Base-by-base conservation (phyloP, 2,888 invertebrate genomes). In the Eupeodes luniger region DNA sequence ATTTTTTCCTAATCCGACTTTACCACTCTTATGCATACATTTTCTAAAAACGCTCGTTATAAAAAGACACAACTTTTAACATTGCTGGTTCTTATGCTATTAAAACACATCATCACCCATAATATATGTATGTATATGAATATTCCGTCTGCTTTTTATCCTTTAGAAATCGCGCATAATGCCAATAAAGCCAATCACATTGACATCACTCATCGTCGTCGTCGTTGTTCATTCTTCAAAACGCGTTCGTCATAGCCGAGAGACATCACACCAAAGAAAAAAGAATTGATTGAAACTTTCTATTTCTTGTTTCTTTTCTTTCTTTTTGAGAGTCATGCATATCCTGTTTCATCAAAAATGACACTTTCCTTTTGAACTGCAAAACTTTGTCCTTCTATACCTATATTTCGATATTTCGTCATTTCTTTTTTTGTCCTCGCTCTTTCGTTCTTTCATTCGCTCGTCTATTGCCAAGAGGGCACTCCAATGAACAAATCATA, bases 321-420 rank as follows among this genome's bases (percentile, higher is more conserved):
- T 53, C 19, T 12, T 40, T 55, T 5, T 44, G 5, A 11, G 16
- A 62, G 44, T 12, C 40, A 34, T 67, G 75, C 62, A 49, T 19
- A 76, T 34, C 53, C 47, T 69, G 62, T 40, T 40, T 40, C 14
- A 67, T 76, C 76, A 57, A 55, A 82, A 78, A 64, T 67, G 64
- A 78, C 57, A 72, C 78, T 57, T 61, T 77, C 16, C 49, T 64
- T 62, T 70, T 77, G 66, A 66, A 47, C 57, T 49, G 69, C 19
- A 44, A 77, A 70, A 77, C 49, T 64, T 66, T 6, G 19, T 44
- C 47, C 44, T 70, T 57, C 64, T 14, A 11, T 19, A 59, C 55
- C 5, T 14, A 5, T 9, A 6, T 36, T 19, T 14, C 49, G 16
- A 44, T 57, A 12, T 57, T 55, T 12, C 5, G 19, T 67, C 9